Percentiles rank a stretch among this genome's conserved stretches.
These are phyloP conservation scores for Gymnocypris eckloni DNA, from an alignment of 2,797 vertebrate species.

Conservation along the genomic window DNA sequence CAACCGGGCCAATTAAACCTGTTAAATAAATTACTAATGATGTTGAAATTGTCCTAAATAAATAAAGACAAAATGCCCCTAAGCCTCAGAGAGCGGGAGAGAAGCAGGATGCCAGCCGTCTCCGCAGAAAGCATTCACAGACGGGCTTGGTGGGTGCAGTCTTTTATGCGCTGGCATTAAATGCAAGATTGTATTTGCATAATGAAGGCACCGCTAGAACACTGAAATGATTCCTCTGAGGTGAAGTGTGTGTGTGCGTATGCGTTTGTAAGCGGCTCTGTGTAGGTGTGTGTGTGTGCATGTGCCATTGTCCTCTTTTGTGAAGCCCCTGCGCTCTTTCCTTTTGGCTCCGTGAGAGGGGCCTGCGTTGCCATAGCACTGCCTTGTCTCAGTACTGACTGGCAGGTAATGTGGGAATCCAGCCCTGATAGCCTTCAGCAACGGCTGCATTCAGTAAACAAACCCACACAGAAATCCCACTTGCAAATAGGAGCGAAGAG, in stretches of 20 bases:
- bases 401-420: slow-evolving; percentile 57
- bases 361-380: slow-evolving; percentile 55
- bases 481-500: slow-evolving; percentile 69
- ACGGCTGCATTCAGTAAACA: slow-evolving; percentile 74
- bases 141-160: slow-evolving; percentile 68
- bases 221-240: slow-evolving; percentile 76
- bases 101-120: slow-evolving; percentile 65
- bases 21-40: slow-evolving; percentile 66
- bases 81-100: slow-evolving; percentile 40
- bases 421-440: slow-evolving; percentile 70
- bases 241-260: slow-evolving; percentile 55
- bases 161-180: slow-evolving; percentile 71
- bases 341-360: slow-evolving; percentile 62
- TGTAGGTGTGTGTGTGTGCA: slow-evolving; percentile 52
- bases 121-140: slow-evolving; percentile 66
- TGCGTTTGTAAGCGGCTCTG: slow-evolving; percentile 10
- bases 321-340: slow-evolving; percentile 57
- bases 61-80: slow-evolving; percentile 62
- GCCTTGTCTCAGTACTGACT: slow-evolving; percentile 54
- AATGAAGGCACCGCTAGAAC: slow-evolving; percentile 77
- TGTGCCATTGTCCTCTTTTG: slow-evolving; percentile 51
- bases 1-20: slow-evolving; percentile 65
- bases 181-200: slow-evolving; percentile 78
- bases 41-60: slow-evolving; percentile 61
- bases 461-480: slow-evolving; percentile 51